phyloP scores from a whole-genome alignment of 2,113 vertebrate genomes.

The Leptodactylus fuscus region DNA sequence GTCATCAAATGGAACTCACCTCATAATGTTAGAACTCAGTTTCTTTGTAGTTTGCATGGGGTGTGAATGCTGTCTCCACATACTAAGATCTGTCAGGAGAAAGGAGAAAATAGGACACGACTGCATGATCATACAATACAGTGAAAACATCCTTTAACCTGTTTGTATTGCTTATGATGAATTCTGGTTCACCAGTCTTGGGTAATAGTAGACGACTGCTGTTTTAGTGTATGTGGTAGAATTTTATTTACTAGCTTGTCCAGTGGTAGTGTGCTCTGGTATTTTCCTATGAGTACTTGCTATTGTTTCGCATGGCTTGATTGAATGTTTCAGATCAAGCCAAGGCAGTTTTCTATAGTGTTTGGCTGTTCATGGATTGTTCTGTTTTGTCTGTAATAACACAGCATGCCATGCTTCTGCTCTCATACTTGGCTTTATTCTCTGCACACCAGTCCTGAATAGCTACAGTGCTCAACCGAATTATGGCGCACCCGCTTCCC shows the following conservation, averaged over 20 bases:
- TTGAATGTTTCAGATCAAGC: constrained; percentile 83
- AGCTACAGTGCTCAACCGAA: constrained; percentile 89
- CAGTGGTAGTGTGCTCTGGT: constrained; percentile 82
- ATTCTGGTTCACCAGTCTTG: constrained; percentile 74
- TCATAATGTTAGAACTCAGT: constrained; percentile 80
- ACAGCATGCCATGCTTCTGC: constrained; percentile 83
- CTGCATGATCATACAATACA: constrained; percentile 80
- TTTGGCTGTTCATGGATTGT: constrained; percentile 78
- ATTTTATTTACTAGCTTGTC: constrained; percentile 80
- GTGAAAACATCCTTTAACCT: constrained; percentile 74
- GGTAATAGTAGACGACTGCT: constrained; percentile 78
- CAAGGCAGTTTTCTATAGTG: constrained; percentile 81
- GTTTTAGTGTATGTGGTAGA: constrained; percentile 63
- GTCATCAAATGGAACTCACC: constrained; percentile 84
- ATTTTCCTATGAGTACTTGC: constrained; percentile 76
- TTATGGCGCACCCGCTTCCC: constrained; percentile 85
- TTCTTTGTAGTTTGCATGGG: constrained; percentile 89
- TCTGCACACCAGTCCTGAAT: constrained; percentile 88
- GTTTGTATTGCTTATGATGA: constrained; percentile 77
- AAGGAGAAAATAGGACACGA: constrained; percentile 65
- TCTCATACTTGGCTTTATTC: constrained; percentile 87
- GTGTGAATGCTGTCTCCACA: constrained; percentile 85
- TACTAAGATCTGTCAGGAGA: constrained; percentile 70
- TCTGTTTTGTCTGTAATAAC: constrained; percentile 68
- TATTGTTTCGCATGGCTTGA: constrained; percentile 86